phyloP scores from a whole-genome alignment of 2,888 invertebrate species.

The Conistra vaccinii region DNA sequence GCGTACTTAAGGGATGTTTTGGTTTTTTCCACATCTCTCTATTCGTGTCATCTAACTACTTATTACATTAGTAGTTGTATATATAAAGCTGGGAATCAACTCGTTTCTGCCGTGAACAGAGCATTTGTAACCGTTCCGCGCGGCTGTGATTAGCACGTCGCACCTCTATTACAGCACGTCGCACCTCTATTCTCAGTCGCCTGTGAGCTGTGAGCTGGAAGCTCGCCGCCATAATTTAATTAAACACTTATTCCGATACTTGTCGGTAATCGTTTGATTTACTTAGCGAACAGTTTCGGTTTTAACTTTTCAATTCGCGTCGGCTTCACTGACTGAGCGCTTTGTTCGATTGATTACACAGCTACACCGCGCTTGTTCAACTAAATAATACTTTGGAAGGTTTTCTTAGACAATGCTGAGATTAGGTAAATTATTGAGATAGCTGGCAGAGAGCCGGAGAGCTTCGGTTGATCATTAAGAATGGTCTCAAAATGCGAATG shows the following conservation, averaged over 20 bases:
- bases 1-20: background rate
- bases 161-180: slow-evolving; percentile 29
- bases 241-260: slow-evolving; percentile 55
- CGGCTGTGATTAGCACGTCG: slow-evolving; percentile 25
- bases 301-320: slow-evolving; percentile 50
- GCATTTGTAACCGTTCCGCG: background rate
- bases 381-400: slow-evolving; percentile 9
- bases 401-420: slow-evolving; percentile 23
- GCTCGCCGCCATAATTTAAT: slow-evolving; percentile 55
- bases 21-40: background rate
- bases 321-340: slow-evolving; percentile 32
- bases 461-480: background rate
- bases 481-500: background rate
- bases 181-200: slow-evolving; percentile 21
- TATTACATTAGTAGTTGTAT: slow-evolving; percentile 7
- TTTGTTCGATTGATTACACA: slow-evolving; percentile 42
- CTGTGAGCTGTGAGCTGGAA: slow-evolving; percentile 40
- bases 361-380: slow-evolving; percentile 28
- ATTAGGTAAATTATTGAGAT: slow-evolving; percentile 18
- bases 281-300: slow-evolving; percentile 38
- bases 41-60: background rate
- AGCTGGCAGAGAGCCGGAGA: background rate
- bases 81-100: background rate
- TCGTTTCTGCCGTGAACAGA: slow-evolving; percentile 3
- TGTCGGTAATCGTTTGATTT: slow-evolving; percentile 54